These are phyloP conservation scores for Oryzias celebensis DNA, from an alignment of 2,113 vertebrate genomes.

Conservation along the genomic window DNA sequence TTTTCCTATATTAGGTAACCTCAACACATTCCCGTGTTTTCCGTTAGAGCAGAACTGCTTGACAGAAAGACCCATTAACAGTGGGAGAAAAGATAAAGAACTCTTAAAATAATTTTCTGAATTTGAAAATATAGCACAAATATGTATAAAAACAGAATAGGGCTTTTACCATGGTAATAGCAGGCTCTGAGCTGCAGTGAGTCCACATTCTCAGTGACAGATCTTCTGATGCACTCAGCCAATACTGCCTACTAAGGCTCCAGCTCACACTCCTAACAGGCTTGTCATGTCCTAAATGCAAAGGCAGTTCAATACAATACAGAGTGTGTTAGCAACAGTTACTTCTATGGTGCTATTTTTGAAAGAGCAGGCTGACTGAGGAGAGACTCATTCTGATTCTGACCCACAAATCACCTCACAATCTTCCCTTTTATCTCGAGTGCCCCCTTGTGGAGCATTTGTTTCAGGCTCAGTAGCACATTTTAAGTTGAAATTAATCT, in stretches of 20 bases:
- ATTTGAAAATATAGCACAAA: neutral
- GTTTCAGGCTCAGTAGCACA: neutral
- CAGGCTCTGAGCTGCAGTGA: conserved; percentile 56
- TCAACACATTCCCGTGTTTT: conserved; percentile 23
- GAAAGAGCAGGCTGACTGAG: conserved; percentile 20
- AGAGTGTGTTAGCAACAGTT: conserved; percentile 32
- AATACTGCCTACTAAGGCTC: conserved; percentile 82
- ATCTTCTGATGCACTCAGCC: conserved; percentile 84
- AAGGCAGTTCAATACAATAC: conserved; percentile 27
- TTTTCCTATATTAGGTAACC: conserved; percentile 50
- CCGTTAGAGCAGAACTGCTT: neutral
- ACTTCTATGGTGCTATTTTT: conserved; percentile 46
- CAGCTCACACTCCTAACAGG: conserved; percentile 81
- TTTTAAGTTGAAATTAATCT: neutral
- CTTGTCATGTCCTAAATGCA: conserved; percentile 82
- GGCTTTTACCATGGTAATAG: conserved; percentile 80
- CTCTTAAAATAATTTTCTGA: conserved; percentile 1
- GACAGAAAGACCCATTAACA: neutral
- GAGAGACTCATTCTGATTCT: conserved; percentile 18
- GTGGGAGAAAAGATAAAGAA: conserved; percentile 1
- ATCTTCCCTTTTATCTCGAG: conserved; percentile 56
- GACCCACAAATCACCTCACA: conserved; percentile 38
- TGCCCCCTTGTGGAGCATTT: conserved; percentile 63
- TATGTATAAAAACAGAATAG: neutral
- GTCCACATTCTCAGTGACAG: conserved; percentile 83